These are phyloP conservation scores for Lithobius niger DNA, from an alignment of 1,140 invertebrate genomes.

Conservation along the genomic window DNA sequence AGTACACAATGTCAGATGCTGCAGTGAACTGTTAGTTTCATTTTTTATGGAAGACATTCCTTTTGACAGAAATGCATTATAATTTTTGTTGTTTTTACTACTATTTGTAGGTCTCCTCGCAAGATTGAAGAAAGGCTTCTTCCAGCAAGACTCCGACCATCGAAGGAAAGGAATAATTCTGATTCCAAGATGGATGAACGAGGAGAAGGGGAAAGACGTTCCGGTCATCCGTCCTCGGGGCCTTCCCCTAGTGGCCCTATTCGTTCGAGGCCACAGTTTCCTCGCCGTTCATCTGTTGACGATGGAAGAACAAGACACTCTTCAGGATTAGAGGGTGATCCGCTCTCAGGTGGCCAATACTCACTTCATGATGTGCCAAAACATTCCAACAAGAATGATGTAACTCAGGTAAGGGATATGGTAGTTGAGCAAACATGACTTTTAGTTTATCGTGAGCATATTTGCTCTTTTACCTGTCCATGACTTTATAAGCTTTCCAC, in stretches of 20 bases:
- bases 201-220: conserved; percentile 29
- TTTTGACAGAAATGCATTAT: no score
- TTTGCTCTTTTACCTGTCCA: no score
- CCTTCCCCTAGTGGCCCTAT: no score
- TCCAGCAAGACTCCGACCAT: conserved; percentile 39
- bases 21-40: no score
- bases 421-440: no score
- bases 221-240: not conserved
- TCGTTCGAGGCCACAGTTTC: not conserved
- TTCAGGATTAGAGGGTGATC: not conserved
- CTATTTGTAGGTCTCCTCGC: not conserved
- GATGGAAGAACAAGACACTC: not conserved
- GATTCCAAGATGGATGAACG: conserved; percentile 49
- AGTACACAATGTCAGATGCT: no score
- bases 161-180: conserved; percentile 45
- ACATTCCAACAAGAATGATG: not conserved
- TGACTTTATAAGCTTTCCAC: no score
- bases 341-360: not conserved
- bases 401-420: not conserved
- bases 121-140: conserved; percentile 29
- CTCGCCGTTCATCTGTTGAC: not conserved
- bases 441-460: no score
- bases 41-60: no score
- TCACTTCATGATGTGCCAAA: not conserved
- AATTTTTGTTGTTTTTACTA: not conserved